Base-by-base conservation (phyloP, 2,113 vertebrate genomes). In the Stigmatopora argus region DNA sequence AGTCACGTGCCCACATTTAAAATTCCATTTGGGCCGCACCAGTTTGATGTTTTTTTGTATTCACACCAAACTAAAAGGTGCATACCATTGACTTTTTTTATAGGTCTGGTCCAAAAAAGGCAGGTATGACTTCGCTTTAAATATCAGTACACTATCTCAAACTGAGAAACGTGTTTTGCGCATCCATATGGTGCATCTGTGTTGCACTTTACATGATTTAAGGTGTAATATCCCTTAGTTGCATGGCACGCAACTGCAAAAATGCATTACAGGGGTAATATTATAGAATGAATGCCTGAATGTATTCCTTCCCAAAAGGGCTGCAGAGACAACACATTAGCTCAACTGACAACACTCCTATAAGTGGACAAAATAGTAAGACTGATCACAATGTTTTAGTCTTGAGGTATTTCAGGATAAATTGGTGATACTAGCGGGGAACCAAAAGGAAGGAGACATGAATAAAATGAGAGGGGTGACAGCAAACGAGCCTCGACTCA, bases 171-270 rank as follows among this genome's bases (percentile, higher is more conserved):
- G 59, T 15, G 38, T 21, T 59, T 19, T 44, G 58, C 12, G 26
- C 59, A 60, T 59, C 18, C 44, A 56, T 31, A n/a, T 21, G 38
- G n/a, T 19, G 21, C 38, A 61, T 61, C 44, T 45, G 14, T 0
- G 44, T 10, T 48, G 31, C 7, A 31, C 48, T 38, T 58, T 59
- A 60, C 61, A 64, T 80, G 77, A 85, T 81, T 26, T 74, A 83
- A 68, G 64, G 23, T 81, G 67, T 57, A 83, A 84, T 85, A 83
- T 77, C 73, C 62, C 62, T 59, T 53, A 58, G 66, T 75, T 62
- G 72, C 62, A 65, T 74, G 72, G 75, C 19, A 5, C 41, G 76
- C 53, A 49, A 45, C 74, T 58, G 66, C 48, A 19, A 73, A 73
- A 52, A 72, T 46, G 19, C 64, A 70, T 62, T 47, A 34, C 58